Evolutionary conservation across 2,113 vertebrate species (phyloP), one percentile per base, ranked within the genome.

Genomic region (Onychostoma macrolepis): DNA sequence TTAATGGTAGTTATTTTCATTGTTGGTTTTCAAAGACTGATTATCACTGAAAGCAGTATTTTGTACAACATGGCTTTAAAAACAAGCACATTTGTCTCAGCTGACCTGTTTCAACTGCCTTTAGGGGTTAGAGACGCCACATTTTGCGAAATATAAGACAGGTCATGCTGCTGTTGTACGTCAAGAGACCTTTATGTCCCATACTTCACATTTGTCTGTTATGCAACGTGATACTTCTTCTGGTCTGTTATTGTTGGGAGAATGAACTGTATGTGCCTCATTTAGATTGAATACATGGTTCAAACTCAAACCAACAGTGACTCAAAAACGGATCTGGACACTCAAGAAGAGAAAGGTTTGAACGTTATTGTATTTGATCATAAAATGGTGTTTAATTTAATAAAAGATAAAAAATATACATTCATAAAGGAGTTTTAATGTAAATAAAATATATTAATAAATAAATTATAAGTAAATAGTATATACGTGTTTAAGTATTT

Each of bases 201-300:
- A 36, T 33, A 50, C 28, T 50, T 71, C 81, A 83, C 81, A 83
- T 83, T 83, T 83, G 63, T 83, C 80, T 83, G 41, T 83, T 69
- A n/a, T 83, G 63, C 43, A 71, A 71, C 11, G 28, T 24, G 45
- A 83, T 71, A 33, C 43, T 45, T 43, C 36, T 26, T 67, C 61
- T 67, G 41, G 19, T 33, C 61, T 82, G 38, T 65, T 83, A 53
- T 83, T 53, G 65, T 83, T 83, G 19, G 63, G 10, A 50, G 81
- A 83, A 71, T 71, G 63, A 83, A 71, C 80, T 36, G 4, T 45
- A 65, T 65, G 61, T 65, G 38, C 58, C n/a, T 82, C 80, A 30
- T 65, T 82, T 82, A 65, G n/a, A 45, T 65, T 28, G 8, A 65
- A 82, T 82, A 45, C n/a, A 28, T 30, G 38, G 65, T 50, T 53